phyloP scores from a whole-genome alignment of 2,888 invertebrate species.

The Aradus depressus region DNA sequence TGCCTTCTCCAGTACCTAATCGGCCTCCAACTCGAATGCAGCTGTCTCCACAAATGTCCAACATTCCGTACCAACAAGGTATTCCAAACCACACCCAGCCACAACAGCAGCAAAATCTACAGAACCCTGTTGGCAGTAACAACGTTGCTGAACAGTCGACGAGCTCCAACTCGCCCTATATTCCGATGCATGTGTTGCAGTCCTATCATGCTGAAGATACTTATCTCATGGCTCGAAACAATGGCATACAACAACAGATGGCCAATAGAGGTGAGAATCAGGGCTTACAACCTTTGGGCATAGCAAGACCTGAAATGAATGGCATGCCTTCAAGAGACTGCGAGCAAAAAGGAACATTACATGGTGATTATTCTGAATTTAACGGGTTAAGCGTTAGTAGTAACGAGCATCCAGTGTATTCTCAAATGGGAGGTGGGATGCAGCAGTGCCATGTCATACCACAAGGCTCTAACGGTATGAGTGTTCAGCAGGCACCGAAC shows the following conservation, averaged over 20 bases:
- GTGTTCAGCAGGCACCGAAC: neutral
- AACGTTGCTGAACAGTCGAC: conserved; percentile 2
- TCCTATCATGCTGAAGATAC: conserved; percentile 11
- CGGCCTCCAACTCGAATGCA: conserved; percentile 17
- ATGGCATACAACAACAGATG: neutral
- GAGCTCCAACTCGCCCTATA: conserved; percentile 7
- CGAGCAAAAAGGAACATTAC: conserved; percentile 2
- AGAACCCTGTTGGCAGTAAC: no score
- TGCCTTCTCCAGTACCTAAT: conserved; percentile 25
- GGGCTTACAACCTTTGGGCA: conserved; percentile 3
- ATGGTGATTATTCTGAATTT: conserved; percentile 1
- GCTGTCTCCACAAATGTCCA: conserved; percentile 9
- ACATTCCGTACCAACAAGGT: conserved; percentile 32
- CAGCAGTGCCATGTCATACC: neutral
- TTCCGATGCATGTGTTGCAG: conserved; percentile 3
- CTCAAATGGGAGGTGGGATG: neutral
- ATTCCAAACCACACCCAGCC: neutral
- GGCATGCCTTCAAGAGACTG: conserved; percentile 1
- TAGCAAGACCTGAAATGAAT: conserved; percentile 4
- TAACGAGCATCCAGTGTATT: neutral
- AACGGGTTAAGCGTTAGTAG: neutral
- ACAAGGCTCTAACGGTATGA: neutral
- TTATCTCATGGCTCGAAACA: neutral
- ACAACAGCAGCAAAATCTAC: neutral
- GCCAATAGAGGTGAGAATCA: conserved; percentile 1